These are phyloP conservation scores for Arctocebus calabarensis DNA, from an alignment of 2,797 vertebrate species.

Conservation along the genomic window DNA sequence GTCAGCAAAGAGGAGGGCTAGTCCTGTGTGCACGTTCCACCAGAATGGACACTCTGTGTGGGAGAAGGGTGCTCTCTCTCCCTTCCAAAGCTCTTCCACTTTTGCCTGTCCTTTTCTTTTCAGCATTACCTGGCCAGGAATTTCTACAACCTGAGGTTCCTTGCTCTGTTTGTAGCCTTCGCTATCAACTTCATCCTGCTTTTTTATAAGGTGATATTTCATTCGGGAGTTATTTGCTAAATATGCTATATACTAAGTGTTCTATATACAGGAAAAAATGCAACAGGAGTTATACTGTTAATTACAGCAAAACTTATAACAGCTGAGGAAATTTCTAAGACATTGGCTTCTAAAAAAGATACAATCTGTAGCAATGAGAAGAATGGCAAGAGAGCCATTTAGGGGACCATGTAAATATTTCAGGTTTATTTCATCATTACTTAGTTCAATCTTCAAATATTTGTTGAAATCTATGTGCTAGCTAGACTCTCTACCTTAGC, in stretches of 20 bases:
- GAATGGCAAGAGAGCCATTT: background rate
- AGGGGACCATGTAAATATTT: background rate
- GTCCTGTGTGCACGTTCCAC: background rate
- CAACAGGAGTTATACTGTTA: background rate
- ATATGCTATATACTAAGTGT: background rate
- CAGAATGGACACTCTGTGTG: background rate
- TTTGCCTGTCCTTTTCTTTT: constrained; percentile 79
- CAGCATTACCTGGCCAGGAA: constrained; percentile 99
- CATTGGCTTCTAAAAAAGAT: background rate
- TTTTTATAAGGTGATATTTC: constrained; percentile 96
- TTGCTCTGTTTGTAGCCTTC: constrained; percentile 98
- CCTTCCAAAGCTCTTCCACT: background rate
- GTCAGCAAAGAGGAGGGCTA: background rate
- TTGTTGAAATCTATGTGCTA: background rate
- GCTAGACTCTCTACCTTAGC: background rate
- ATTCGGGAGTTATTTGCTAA: background rate
- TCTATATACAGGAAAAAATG: accelerated
- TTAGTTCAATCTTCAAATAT: background rate
- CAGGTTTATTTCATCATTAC: background rate
- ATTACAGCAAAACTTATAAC: background rate
- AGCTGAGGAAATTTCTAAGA: background rate
- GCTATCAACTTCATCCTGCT: constrained; percentile 99
- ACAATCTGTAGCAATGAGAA: background rate
- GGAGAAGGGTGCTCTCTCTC: background rate
- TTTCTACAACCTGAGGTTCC: constrained; percentile 98